phyloP scores from a whole-genome alignment of 2,888 invertebrate species.

The Biston stratarius region DNA sequence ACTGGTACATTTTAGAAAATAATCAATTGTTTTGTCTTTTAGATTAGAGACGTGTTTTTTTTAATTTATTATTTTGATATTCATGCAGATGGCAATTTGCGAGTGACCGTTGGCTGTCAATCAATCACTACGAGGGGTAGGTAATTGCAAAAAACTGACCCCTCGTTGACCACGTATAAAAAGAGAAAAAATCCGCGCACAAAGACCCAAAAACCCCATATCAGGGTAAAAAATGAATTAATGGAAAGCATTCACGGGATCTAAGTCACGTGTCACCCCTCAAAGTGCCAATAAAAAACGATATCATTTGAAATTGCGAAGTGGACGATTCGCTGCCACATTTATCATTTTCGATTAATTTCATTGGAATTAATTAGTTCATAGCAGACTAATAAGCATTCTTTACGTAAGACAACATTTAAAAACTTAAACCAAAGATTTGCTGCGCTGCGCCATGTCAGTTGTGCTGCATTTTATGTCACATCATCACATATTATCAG shows the following conservation, averaged over 20 bases:
- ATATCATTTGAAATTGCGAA: constrained; percentile 52
- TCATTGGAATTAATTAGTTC: neutral
- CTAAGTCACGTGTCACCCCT: constrained; percentile 68
- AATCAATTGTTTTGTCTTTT: no score
- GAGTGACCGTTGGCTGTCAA: constrained; percentile 83
- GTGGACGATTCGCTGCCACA: constrained; percentile 1
- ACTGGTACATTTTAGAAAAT: no score
- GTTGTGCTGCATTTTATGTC: no score
- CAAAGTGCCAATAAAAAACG: constrained; percentile 54
- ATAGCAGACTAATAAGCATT: neutral
- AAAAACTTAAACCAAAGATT: no score
- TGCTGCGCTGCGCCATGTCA: no score
- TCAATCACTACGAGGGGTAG: constrained; percentile 71
- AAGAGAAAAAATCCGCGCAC: constrained; percentile 62
- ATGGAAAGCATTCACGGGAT: constrained; percentile 66
- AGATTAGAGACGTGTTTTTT: neutral
- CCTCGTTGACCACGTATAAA: constrained; percentile 82
- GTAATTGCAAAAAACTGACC: constrained; percentile 78
- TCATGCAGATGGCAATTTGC: constrained; percentile 70
- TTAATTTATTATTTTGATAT: constrained; percentile 6
- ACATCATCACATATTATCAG: no score
- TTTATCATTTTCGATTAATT: neutral
- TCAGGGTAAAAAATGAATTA: constrained; percentile 70
- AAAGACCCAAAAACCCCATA: constrained; percentile 68
- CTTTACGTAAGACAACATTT: no score